These are phyloP conservation scores for Salvator merianae DNA, from an alignment of 2,113 vertebrate species.

Conservation along the genomic window DNA sequence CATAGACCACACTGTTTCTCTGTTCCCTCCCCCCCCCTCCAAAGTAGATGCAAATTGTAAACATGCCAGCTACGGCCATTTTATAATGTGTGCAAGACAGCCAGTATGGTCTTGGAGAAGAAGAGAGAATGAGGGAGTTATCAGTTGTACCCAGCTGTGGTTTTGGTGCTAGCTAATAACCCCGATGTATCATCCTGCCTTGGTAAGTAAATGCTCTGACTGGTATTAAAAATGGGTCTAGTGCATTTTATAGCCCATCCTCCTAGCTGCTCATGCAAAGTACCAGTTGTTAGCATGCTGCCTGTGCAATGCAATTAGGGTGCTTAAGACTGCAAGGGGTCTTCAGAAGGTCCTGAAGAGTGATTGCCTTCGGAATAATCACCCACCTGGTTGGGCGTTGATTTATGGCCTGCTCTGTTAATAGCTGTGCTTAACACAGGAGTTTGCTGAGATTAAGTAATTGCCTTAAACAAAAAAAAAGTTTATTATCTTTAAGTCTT, in stretches of 20 bases:
- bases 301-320: slow-evolving; percentile 87
- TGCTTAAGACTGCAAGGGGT: slow-evolving; percentile 81
- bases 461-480: slow-evolving; percentile 85
- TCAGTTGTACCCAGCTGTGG: slow-evolving; percentile 77
- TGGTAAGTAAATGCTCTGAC: slow-evolving; percentile 65
- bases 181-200: slow-evolving; percentile 83
- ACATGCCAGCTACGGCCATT: neutral
- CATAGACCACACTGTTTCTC: neutral
- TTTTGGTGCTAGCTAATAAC: slow-evolving; percentile 79
- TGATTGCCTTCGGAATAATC: slow-evolving; percentile 83
- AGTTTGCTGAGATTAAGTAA: slow-evolving; percentile 89
- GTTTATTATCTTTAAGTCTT: slow-evolving; percentile 82
- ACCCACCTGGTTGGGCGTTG: slow-evolving; percentile 81
- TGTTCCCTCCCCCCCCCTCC: neutral
- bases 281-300: slow-evolving; percentile 80
- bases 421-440: slow-evolving; percentile 84
- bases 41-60: slow-evolving; percentile 8
- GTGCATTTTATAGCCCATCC: slow-evolving; percentile 49
- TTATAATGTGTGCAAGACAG: slow-evolving; percentile 48
- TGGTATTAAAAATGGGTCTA: slow-evolving; percentile 74
- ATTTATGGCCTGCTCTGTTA: slow-evolving; percentile 84
- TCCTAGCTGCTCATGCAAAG: slow-evolving; percentile 51
- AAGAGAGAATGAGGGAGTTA: slow-evolving; percentile 67
- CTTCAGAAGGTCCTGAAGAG: slow-evolving; percentile 78
- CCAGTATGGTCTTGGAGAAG: slow-evolving; percentile 41